Percentiles rank a stretch among this genome's conserved stretches.
Evolutionary conservation across 2,797 vertebrate genomes (phyloP).

Genomic region (Helicolenus hilgendorfi): DNA sequence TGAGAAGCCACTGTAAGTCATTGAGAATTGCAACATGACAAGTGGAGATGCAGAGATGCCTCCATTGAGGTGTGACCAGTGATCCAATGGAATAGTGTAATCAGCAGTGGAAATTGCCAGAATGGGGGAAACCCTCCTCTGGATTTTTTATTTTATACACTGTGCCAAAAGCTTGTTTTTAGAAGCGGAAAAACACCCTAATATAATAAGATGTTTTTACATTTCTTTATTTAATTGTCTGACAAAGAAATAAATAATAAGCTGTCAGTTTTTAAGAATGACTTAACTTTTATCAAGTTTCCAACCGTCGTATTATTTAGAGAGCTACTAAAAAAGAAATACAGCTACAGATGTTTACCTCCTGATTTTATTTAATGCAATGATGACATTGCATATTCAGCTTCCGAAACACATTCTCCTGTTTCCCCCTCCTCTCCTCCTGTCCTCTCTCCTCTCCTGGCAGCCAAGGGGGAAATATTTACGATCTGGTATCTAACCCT

Average conservation of each 20-base stretch:
- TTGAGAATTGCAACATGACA: slow-evolving; percentile 7
- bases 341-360: not conserved
- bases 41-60: not conserved
- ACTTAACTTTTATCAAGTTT: not conserved
- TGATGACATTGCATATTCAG: slow-evolving; percentile 17
- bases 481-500: not conserved
- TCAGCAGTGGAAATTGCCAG: slow-evolving; percentile 14
- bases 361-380: slow-evolving; percentile 1
- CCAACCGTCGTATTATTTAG: not conserved
- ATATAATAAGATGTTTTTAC: not conserved
- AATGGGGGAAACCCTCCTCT: not conserved
- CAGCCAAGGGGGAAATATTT: slow-evolving; percentile 13
- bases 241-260: not conserved
- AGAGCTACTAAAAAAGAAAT: not conserved
- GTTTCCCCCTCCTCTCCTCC: not conserved
- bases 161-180: not conserved
- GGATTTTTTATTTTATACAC: not conserved
- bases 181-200: not conserved
- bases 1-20: not conserved
- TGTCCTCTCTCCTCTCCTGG: not conserved
- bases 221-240: not conserved
- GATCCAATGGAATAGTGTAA: slow-evolving; percentile 4
- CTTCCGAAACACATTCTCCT: not conserved
- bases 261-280: not conserved
- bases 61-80: not conserved